Evolutionary conservation across 2,888 invertebrate genomes (phyloP), one percentile per base, ranked within the genome.

Genomic region (Synergus gifuensis): DNA sequence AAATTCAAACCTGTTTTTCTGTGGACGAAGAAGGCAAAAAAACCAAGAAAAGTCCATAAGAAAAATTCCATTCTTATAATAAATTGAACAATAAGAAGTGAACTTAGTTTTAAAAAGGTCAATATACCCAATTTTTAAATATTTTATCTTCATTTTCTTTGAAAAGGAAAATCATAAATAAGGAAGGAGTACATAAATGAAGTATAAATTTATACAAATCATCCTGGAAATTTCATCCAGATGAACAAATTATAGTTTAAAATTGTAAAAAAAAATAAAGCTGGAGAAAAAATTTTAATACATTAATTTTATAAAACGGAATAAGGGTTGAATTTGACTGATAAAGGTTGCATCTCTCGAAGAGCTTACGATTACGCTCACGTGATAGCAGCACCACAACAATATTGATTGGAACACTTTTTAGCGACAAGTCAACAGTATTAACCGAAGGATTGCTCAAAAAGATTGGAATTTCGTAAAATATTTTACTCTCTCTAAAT

Each of bases 351-450:
- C 12, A 7, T 22, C 11, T 62, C 14, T 62, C 14, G 62, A 62
- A 22, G 16, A 73, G 73, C 73, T 73, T 73, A 0, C n/a, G 36
- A 11, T 16, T 54, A 36, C 2, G 12, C 54, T 40, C 73, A 22
- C 73, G 36, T 16, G 73, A 54, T 49, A 73, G 73, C 73, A 73
- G 73, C 73, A 73, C 73, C 54, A 73, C n/a, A 49, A 54, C 54
- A 49, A 73, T 73, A 73, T 73, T 54, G 73, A 73, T 73, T 73
- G 28, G n/a, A n/a, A 54, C 11, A n/a, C 36, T 40, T 54, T 54
- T 54, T 49, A 73, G n/a, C 54, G 49, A 54, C 54, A 7, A 54
- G 73, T 73, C 73, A 36, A 73, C 54, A 73, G 49, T 73, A 54
- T 49, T 73, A 73, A 40, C n/a, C 12, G 16, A 73, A 73, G 18